A percentile compares a stretch with the other conserved stretches of the same genome.
Conservation (phyloP, 2,797 vertebrate genomes). For the Sitta carolinensis region DNA sequence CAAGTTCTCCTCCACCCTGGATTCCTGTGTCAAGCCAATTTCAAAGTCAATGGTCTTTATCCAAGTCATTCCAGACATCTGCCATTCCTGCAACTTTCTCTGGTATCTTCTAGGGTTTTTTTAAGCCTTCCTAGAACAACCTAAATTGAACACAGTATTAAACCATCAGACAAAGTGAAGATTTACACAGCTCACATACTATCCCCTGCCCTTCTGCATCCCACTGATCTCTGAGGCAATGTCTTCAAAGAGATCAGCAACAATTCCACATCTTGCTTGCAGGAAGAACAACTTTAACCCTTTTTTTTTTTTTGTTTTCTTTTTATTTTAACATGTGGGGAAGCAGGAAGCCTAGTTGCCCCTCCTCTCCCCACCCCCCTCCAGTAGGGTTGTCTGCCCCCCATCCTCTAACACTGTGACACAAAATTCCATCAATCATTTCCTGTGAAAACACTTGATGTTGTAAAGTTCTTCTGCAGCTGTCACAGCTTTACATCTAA, state of each 20-base stretch:
- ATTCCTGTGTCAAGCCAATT: not conserved
- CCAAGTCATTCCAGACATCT: not conserved
- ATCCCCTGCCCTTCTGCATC: not conserved
- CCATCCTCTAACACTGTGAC: not conserved
- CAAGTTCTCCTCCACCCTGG: not conserved
- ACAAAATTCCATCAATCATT: not conserved
- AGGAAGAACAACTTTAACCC: not conserved
- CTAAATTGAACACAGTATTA: not conserved
- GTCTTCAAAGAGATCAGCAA: not conserved
- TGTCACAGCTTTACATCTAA: not conserved
- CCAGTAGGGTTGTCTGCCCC: not conserved
- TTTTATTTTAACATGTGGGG: not conserved
- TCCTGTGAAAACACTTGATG: not conserved
- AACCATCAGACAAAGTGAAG: not conserved
- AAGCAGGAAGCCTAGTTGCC: not conserved
- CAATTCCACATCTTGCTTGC: not conserved
- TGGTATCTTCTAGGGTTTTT: not conserved
- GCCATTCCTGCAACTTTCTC: not conserved
- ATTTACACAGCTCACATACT: not conserved
- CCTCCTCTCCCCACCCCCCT: not conserved
- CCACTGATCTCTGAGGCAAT: not conserved
- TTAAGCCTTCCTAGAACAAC: not conserved
- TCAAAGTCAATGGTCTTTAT: not conserved
- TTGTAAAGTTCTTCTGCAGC: not conserved
- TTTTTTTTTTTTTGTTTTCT: not conserved